phyloP scores from a whole-genome alignment of 2,888 invertebrate species.

The Epirrhoe tristata region DNA sequence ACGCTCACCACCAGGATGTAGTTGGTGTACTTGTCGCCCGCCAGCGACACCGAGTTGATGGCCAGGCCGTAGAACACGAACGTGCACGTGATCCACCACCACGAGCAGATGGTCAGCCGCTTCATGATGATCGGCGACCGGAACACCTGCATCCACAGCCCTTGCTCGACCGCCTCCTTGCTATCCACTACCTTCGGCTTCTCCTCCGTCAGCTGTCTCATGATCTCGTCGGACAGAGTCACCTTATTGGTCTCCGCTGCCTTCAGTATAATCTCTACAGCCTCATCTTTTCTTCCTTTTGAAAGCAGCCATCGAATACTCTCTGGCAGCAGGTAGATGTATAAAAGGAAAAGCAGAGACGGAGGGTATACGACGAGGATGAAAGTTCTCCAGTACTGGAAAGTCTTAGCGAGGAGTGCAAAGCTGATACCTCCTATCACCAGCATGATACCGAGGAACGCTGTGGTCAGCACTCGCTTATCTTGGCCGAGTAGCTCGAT shows the following conservation, averaged over 20 bases:
- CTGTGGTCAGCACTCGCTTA: slow-evolving; percentile 74
- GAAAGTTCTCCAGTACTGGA: slow-evolving; percentile 89
- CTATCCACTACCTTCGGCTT: slow-evolving; percentile 59
- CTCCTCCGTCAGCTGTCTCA: slow-evolving; percentile 75
- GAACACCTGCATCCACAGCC: slow-evolving; percentile 71
- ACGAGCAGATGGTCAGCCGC: slow-evolving; percentile 74
- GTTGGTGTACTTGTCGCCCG: slow-evolving; percentile 91
- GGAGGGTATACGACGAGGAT: slow-evolving; percentile 90
- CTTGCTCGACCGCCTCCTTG: slow-evolving; percentile 58
- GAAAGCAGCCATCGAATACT: slow-evolving; percentile 92
- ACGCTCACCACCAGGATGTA: slow-evolving; percentile 89
- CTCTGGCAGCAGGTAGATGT: slow-evolving; percentile 90
- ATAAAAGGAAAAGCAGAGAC: slow-evolving; percentile 87
- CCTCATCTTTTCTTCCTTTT: slow-evolving; percentile 88
- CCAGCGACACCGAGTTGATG: slow-evolving; percentile 90
- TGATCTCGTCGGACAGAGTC: slow-evolving; percentile 72
- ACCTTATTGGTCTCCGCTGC: slow-evolving; percentile 88
- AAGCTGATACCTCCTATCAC: slow-evolving; percentile 90
- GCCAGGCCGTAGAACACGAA: slow-evolving; percentile 93
- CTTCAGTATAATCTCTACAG: slow-evolving; percentile 86
- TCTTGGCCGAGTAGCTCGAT: slow-evolving; percentile 77
- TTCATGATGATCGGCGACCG: slow-evolving; percentile 74
- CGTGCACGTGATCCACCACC: slow-evolving; percentile 92
- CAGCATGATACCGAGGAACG: slow-evolving; percentile 78
- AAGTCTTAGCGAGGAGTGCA: slow-evolving; percentile 88